Base-by-base conservation (phyloP, 2,113 vertebrate genomes). In the Salvelinus namaycush region DNA sequence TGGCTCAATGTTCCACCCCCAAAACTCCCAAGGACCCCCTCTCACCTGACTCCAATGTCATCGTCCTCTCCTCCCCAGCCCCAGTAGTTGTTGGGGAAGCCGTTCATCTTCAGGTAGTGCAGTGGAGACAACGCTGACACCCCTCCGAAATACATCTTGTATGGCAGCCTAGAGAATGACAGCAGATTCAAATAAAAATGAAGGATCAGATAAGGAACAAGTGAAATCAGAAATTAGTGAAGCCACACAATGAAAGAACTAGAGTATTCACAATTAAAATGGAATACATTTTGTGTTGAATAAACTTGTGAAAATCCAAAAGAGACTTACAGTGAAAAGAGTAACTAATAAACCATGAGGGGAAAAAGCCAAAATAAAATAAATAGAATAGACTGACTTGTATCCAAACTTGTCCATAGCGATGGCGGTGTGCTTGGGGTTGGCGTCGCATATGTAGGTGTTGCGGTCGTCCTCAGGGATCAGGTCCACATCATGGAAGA, bases 381-480 rank as follows among this genome's bases (percentile, higher is more conserved):
- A 62, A 72, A 34, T 6, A 8, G 24, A 34, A 20, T n/a, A n/a
- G 1, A 82, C 94, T n/a, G 75, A 96, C 94, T 94, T 94, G 89
- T 96, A 95, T 51, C 94, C 92, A 29, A 96, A 96, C 84, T 96
- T 95, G 91, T 96, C 92, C 87, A 95, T 95, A 80, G 95, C 95
- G 49, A 95, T 88, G 39, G 95, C 93, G 0, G 92, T 93, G 8
- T 95, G 95, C 57, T 94, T 94, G 14, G 95, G 94, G 80, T 93
- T 91, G 74, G 76, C 34, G 82, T 95, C 92, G 1, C 95, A 96
- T 16, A 81, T 66, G 72, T 95, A 96, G 0, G 86, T 78, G 86
- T 94, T 95, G 75, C 93, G 91, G 67, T 95, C 94, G 0, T 96
- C 95, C 79, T 95, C 94, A 0, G 95, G 95, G 60, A 96, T 95